A percentile compares a stretch with the other conserved stretches of the same genome.
phyloP scores from a whole-genome alignment of 2,888 invertebrate genomes.

The Heteromurus nitidus region DNA sequence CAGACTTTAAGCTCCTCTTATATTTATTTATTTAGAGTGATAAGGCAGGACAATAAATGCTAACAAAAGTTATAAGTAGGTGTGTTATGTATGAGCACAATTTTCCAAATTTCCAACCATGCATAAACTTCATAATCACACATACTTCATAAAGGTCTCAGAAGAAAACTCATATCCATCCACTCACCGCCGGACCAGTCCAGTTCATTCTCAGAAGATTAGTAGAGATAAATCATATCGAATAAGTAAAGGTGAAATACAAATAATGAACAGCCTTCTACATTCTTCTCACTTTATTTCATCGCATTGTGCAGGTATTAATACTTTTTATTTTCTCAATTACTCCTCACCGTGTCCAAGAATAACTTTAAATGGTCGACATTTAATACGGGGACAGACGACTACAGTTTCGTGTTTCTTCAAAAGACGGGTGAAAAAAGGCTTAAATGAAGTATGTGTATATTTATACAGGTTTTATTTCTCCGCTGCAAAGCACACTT shows the following conservation, averaged over 20 bases:
- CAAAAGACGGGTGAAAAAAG: slow-evolving; percentile 5
- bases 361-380: slow-evolving; percentile 14
- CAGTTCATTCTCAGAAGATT: slow-evolving; percentile 13
- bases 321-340: slow-evolving; percentile 3
- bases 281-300: not conserved
- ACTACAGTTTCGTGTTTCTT: too few species aligned
- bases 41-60: not conserved
- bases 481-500: too few species aligned
- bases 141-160: not conserved
- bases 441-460: too few species aligned
- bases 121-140: not conserved
- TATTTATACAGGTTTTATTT: too few species aligned
- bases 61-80: not conserved
- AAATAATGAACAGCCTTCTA: not conserved
- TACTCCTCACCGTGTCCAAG: not conserved
- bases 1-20: slow-evolving; percentile 8
- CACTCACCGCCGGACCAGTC: not conserved
- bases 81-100: not conserved
- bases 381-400: too few species aligned
- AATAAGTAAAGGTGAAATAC: not conserved
- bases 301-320: slow-evolving; percentile 3
- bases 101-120: not conserved
- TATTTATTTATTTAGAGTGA: slow-evolving; percentile 5
- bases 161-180: not conserved
- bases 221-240: slow-evolving; percentile 9